phyloP scores from a whole-genome alignment of 2,113 vertebrate genomes.

The Pterophyllum scalare region DNA sequence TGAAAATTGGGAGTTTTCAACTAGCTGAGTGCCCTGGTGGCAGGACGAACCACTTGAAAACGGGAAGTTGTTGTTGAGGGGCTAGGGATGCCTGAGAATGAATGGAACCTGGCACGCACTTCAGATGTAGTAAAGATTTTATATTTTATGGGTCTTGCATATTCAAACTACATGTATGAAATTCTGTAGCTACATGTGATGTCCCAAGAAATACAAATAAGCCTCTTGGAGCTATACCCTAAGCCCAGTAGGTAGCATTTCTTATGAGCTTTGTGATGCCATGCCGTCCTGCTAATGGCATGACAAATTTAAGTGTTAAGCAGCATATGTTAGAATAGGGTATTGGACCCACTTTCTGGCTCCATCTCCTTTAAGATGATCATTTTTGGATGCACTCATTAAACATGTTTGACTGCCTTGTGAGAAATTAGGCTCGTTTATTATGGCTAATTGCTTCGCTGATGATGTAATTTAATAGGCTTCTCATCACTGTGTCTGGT shows the following conservation, averaged over 20 bases:
- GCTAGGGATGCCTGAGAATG: not conserved
- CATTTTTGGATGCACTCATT: not conserved
- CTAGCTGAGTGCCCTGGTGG: not conserved
- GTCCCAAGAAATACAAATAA: not conserved
- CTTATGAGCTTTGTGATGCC: no score
- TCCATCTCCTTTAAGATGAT: not conserved
- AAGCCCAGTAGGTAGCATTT: not conserved
- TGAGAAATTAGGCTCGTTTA: slow-evolving; percentile 33
- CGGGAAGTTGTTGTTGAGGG: not conserved
- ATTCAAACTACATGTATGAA: not conserved
- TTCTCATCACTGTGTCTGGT: slow-evolving; percentile 19
- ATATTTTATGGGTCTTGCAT: not conserved
- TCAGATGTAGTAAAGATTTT: not conserved
- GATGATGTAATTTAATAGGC: slow-evolving; percentile 14
- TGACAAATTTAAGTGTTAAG: not conserved
- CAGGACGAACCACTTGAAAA: not conserved
- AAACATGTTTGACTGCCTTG: not conserved
- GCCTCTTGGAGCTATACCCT: not conserved
- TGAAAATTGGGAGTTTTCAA: not conserved
- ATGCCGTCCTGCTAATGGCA: no score
- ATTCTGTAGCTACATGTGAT: not conserved
- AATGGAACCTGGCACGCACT: not conserved
- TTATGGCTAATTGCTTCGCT: not conserved
- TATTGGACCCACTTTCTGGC: not conserved
- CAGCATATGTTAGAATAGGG: not conserved